A percentile compares a stretch with the other conserved stretches of the same genome.
These are phyloP conservation scores for Orchesellides sinensis DNA, from an alignment of 2,888 invertebrate species.

Conservation along the genomic window DNA sequence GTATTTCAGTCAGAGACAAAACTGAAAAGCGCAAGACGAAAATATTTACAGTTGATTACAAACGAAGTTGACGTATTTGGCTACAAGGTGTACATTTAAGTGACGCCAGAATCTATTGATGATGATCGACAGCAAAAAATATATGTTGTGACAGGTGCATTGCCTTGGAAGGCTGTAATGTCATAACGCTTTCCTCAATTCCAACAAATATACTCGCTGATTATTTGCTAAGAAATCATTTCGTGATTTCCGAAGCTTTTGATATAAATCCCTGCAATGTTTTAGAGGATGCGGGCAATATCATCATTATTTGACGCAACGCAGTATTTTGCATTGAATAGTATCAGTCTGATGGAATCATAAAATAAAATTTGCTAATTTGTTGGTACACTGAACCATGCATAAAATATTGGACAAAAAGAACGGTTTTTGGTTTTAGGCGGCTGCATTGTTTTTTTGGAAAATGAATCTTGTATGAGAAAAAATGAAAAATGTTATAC, in stretches of 20 bases:
- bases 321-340: neutral
- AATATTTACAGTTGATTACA: too few relatives aligned
- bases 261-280: neutral
- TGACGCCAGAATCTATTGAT: too few relatives aligned
- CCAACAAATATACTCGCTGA: too few relatives aligned
- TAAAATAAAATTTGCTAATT: neutral
- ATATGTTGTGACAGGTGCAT: constrained; percentile 15
- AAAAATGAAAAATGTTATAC: constrained; percentile 33
- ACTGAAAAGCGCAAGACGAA: too few relatives aligned
- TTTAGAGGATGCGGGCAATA: neutral
- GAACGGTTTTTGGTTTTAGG: constrained; percentile 35
- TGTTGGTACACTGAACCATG: constrained; percentile 36
- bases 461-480: constrained; percentile 21
- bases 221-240: too few relatives aligned
- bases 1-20: too few relatives aligned
- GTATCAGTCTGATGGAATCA: neutral
- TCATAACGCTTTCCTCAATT: constrained; percentile 6
- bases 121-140: neutral
- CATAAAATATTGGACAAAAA: constrained; percentile 42
- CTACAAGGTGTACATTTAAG: too few relatives aligned
- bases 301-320: constrained; percentile 11
- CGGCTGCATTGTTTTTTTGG: constrained; percentile 17
- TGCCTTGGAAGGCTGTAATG: neutral
- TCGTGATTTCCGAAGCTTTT: too few relatives aligned
- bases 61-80: too few relatives aligned